Evolutionary conservation across 2,113 vertebrate species (phyloP).

Genomic region (Pelvicachromis taeniatus): DNA sequence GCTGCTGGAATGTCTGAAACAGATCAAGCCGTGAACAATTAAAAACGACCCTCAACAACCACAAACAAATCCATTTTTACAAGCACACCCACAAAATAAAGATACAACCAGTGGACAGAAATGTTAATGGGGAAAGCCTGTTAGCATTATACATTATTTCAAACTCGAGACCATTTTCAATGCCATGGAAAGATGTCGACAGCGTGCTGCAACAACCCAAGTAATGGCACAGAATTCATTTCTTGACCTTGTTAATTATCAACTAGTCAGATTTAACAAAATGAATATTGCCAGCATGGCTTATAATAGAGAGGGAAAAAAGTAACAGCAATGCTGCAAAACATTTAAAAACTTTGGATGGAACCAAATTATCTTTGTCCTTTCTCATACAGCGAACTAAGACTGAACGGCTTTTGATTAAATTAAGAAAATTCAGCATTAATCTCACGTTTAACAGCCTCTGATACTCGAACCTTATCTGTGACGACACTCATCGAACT

Average conservation of each 20-base stretch:
- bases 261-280: no score
- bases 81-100: not conserved
- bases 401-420: not conserved
- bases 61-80: not conserved
- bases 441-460: not conserved
- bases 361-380: not conserved
- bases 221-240: not conserved
- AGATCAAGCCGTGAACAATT: conserved; percentile 17
- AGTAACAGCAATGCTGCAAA: not conserved
- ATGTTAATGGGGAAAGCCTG: not conserved
- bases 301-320: not conserved
- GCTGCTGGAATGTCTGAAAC: conserved; percentile 93
- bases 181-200: not conserved
- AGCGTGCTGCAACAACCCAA: not conserved
- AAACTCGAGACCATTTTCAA: not conserved
- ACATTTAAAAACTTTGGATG: not conserved
- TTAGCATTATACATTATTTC: not conserved
- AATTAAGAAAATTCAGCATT: not conserved
- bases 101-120: not conserved
- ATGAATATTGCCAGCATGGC: not conserved
- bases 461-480: not conserved
- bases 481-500: not conserved
- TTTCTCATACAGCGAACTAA: not conserved
- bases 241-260: not conserved
- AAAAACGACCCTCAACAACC: not conserved